Base-by-base conservation (phyloP, 1,140 invertebrate species). In the Capitella teleta region DNA sequence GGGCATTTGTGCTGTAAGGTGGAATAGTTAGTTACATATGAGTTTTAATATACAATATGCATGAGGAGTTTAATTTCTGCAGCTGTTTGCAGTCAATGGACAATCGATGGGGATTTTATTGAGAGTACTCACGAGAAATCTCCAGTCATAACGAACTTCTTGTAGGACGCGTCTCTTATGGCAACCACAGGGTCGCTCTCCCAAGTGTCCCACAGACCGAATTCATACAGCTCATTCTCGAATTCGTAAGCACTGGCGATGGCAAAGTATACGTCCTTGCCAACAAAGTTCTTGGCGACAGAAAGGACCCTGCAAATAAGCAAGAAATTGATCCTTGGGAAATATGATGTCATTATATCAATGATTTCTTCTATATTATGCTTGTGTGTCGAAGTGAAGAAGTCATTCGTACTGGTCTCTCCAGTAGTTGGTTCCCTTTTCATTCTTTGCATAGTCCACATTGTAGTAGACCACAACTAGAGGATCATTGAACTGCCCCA, bases 391-490 rank as follows among this genome's bases (percentile, higher is more conserved):
- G n/a, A 14, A 23, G 12, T 21, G 5, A 36, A 37, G n/a, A n/a
- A n/a, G n/a, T n/a, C n/a, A n/a, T n/a, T n/a, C n/a, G n/a, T 49
- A 96, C 88, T 77, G 97, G 76, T 99, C 98, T 61, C 95, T 83
- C 92, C 94, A 98, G 75, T 99, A 98, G 74, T 98, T 98, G 14
- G 94, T 97, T 36, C 91, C 82, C 72, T 98, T 98, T 10, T 84
- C 77, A 72, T 99, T 97, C 74, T 96, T 97, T 0, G 84, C 79
- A 64, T 98, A 98, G 73, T 99, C 94, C 5, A 98, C 91, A 66
- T 78, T 80, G 70, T 85, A 99, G 70, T 92, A 98, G 23, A 86
- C 93, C 52, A 93, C 81, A 30, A 98, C 78, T 42, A 94, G 64
- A 2, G 95, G 93, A 61, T 82, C 83, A 59, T 80, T 81, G 76